phyloP scores from a whole-genome alignment of 1,140 invertebrate genomes.

The Elymnias hypermnestra region DNA sequence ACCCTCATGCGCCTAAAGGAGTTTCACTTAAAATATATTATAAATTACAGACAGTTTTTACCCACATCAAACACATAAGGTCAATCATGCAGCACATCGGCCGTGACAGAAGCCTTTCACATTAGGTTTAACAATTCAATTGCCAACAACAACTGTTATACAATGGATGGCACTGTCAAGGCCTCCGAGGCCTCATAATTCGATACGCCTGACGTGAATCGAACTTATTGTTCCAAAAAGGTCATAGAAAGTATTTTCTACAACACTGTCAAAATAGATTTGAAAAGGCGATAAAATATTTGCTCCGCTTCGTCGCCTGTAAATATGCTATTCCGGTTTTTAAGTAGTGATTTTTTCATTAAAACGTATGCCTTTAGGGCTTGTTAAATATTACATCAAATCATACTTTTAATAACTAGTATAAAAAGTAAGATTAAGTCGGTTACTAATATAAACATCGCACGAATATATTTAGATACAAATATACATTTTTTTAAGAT shows the following conservation, averaged over 20 bases:
- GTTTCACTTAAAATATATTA: too few relatives aligned
- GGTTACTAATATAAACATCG: too few relatives aligned
- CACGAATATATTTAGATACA: too few relatives aligned
- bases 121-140: conserved; percentile 16
- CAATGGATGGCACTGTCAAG: conserved; percentile 12
- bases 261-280: conserved; percentile 5
- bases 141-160: conserved; percentile 8
- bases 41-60: too few relatives aligned
- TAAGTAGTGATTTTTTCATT: background rate
- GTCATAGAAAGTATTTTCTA: conserved; percentile 15
- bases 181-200: conserved; percentile 6
- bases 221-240: conserved; percentile 17
- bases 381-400: too few relatives aligned
- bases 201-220: conserved; percentile 12
- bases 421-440: too few relatives aligned
- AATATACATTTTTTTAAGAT: too few relatives aligned
- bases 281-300: conserved; percentile 1
- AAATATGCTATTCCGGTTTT: background rate
- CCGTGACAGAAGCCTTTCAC: conserved; percentile 12
- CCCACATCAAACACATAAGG: background rate
- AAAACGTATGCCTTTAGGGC: background rate
- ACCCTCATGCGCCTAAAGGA: too few relatives aligned
- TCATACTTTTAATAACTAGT: too few relatives aligned
- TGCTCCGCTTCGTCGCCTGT: background rate
- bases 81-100: background rate